Conservation (phyloP, 2,113 vertebrate genomes). For the Elephas maximus region DNA sequence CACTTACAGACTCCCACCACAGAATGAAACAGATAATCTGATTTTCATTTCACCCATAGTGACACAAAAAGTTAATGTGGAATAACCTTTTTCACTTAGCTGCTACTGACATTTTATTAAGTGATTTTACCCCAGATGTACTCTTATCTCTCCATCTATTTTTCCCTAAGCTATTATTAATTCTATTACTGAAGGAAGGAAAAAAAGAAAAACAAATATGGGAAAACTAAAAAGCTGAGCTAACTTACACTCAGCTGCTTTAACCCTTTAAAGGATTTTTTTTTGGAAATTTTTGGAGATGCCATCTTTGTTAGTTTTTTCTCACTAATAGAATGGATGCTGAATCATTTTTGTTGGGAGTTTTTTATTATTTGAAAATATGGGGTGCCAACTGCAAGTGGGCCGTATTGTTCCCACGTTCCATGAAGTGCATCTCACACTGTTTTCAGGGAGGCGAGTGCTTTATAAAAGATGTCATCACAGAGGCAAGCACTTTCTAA, state of each 20-base stretch:
- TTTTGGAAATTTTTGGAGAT: too few species aligned
- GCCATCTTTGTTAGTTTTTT: too few species aligned
- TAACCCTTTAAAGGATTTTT: not conserved
- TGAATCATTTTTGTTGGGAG: too few species aligned
- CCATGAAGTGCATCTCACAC: too few species aligned
- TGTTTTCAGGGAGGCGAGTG: too few species aligned
- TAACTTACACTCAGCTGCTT: not conserved
- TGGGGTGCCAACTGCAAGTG: too few species aligned
- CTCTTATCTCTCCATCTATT: not conserved
- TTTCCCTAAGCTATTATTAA: slow-evolving; percentile 56
- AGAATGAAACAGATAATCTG: not conserved
- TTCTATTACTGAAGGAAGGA: slow-evolving; percentile 32
- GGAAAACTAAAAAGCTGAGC: not conserved
- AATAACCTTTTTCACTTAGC: not conserved
- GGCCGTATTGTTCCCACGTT: too few species aligned
- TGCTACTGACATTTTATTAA: slow-evolving; percentile 36
- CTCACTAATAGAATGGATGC: too few species aligned
- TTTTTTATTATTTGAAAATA: too few species aligned
- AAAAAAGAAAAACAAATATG: slow-evolving; percentile 37
- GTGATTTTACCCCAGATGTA: not conserved
- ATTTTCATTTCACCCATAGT: slow-evolving; percentile 8
- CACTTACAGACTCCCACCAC: not conserved
- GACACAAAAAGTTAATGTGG: slow-evolving; percentile 12
- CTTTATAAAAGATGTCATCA: too few species aligned
- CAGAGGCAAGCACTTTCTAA: too few species aligned